Evolutionary conservation across 2,888 invertebrate genomes (phyloP), one percentile per base, ranked within the genome.

Genomic region (Agonopterix alstromeriana): DNA sequence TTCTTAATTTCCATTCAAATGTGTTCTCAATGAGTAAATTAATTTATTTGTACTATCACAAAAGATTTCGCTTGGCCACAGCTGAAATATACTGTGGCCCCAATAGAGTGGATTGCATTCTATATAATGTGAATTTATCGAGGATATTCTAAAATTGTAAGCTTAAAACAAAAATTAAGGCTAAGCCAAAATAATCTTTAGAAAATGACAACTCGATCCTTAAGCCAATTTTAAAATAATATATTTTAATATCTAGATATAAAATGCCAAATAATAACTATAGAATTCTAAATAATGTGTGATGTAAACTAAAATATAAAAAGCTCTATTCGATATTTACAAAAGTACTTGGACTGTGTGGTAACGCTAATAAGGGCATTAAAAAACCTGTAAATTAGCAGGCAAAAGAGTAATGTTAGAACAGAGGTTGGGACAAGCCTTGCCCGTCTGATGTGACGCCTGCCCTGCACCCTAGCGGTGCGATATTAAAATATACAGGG

Each of bases 21-120:
- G 52, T 43, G 56, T 55, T 62, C 58, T 65, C 61, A 60, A 57
- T 59, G 61, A 60, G 63, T 68, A 64, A 70, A 70, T 70, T 69
- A 73, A 71, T 77, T 72, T 69, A 82, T 86, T 87, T 87, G 86
- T 87, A 87, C 87, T 87, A 83, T 84, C 77, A 78, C 76, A 81
- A 80, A 71, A 70, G 65, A 63, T 72, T 65, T 68, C 61, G 66
- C 63, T 60, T 57, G 52, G 53, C 55, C 50, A 54, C 40, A 46
- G 46, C 35, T n/a, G 38, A 12, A 10, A 27, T 27, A 7, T 27
- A 42, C 45, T 46, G 36, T 11, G 46, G 27, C 7, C 27, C 47
- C 48, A 46, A 51, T 48, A 53, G 48, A 45, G 42, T 48, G 45
- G 49, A 52, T 47, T 45, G 47, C 50, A 46, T 50, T 14, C 40